Evolutionary conservation across 2,113 vertebrate genomes (phyloP), one percentile per base, ranked within the genome.

Genomic region (Coptodon rendalli): DNA sequence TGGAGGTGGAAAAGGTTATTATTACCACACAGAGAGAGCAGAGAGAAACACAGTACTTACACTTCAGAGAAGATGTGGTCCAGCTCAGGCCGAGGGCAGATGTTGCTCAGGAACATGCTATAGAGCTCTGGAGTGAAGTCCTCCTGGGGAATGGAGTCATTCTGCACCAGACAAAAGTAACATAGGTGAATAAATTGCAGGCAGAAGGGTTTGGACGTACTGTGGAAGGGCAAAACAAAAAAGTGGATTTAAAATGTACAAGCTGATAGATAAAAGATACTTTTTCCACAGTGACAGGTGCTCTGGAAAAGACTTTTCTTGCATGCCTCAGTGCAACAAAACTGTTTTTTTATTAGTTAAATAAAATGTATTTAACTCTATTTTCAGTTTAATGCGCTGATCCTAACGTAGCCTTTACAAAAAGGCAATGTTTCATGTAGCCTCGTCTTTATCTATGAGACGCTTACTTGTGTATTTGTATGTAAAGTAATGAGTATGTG

Each of bases 1-100:
- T 31, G 3, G 2, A n/a, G 10, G 45, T 31, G 17, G 27, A n/a
- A 2, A 73, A 45, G 4, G 0, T 40, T 53, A 24, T 52, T 52
- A 50, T 12, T 45, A 48, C 31, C 34, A 73, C 22, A 45, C 40
- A 73, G 8, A 6, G 1, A 36, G 2, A 57, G 12, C 4, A 4
- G n/a, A 50, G 19, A 3, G 16, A 87, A 34, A 53, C 9, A 10
- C 1, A 34, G 79, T 27, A 53, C 98, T 98, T 97, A 99, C 99
- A 97, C 97, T 80, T 99, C 98, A 0, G 97, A 97, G 95, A 99
- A 99, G 96, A 99, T 99, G 95, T 97, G 97, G 96, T 99, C 98
- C 13, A 99, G 98, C 95, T 99, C 99, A 31, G 98, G 96, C 16
- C 99, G 96, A 76, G 98, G 97, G 86, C 99, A 99, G 86, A 99